Evolutionary conservation across 2,888 invertebrate genomes (phyloP).

Genomic region (Epirrhoe alternata): DNA sequence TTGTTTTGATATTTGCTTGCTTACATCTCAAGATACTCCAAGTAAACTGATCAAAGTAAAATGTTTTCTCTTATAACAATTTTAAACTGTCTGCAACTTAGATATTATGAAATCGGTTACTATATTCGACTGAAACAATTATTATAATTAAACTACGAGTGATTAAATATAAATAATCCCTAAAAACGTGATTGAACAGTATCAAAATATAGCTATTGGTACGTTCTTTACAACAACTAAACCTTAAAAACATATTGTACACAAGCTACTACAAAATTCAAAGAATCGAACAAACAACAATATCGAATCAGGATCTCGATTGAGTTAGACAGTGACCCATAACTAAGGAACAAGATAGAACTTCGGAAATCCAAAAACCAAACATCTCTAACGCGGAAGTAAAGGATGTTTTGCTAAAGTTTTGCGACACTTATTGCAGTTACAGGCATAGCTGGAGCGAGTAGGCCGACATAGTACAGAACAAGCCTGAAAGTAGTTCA

Average conservation of each 20-base stretch:
- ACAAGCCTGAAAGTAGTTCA: slow-evolving; percentile 9
- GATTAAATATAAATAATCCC: too few species aligned
- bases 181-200: too few species aligned
- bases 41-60: slow-evolving; percentile 2
- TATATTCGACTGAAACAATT: too few species aligned
- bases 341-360: slow-evolving; percentile 58
- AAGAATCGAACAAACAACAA: slow-evolving; percentile 51
- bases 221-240: not conserved
- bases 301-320: slow-evolving; percentile 59
- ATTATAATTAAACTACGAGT: too few species aligned
- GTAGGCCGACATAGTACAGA: slow-evolving; percentile 19
- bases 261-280: slow-evolving; percentile 31
- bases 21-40: slow-evolving; percentile 9
- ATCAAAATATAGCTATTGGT: not conserved
- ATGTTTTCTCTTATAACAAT: not conserved
- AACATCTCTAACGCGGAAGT: slow-evolving; percentile 69
- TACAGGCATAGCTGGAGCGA: slow-evolving; percentile 45
- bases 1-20: slow-evolving; percentile 22
- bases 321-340: slow-evolving; percentile 60
- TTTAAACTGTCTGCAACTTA: not conserved
- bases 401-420: slow-evolving; percentile 71
- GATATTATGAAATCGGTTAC: too few species aligned
- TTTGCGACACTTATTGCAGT: slow-evolving; percentile 75
- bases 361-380: slow-evolving; percentile 69
- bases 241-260: not conserved